Base-by-base conservation (phyloP, 2,888 invertebrate genomes). In the Hipparchia sbordonii region DNA sequence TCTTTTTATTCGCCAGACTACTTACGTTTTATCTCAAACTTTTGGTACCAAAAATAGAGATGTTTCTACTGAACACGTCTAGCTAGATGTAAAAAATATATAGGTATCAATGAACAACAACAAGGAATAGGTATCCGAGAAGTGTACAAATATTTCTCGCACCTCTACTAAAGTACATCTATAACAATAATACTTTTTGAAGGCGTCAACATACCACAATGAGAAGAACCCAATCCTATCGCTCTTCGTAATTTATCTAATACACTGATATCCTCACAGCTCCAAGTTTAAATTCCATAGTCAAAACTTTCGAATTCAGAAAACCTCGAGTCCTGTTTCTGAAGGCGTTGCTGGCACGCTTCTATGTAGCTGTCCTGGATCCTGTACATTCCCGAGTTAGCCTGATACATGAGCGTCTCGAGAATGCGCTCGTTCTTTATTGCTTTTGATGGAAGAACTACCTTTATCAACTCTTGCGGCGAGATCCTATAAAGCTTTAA, bases 391-490 rank as follows among this genome's bases (percentile, higher is more conserved):
- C 98, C 98, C 2, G 97, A 96, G 89, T 98, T 98, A 69, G 98
- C 98, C 91, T 98, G 98, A 90, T 96, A 97, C 97, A 98, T 98
- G 66, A 98, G 94, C 5, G 98, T 98, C 88, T 98, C 98, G 84
- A 98, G 94, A 80, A 98, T 98, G 72, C 97, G 95, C 89, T 98
- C 98, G 89, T 98, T 98, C 87, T 97, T 97, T 82, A 98, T 97
- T 65, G 98, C 97, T 88, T 98, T 98, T 75, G 98, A 97, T 66
- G 98, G 98, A 81, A 98, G 94, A 75, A 98, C 98, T 84, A 98
- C 98, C 94, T 97, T 98, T 78, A 98, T 97, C 81, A 98, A 95
- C 91, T 98, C 98, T 87, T 98, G 98, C 13, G 98, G 98, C 78
- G 98, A 97, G 87, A 98, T 98, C 86, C 97, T 96, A 84, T 98